Percentiles rank a stretch among this genome's conserved stretches.
Evolutionary conservation across 2,113 vertebrate genomes (phyloP).

Genomic region (Cinclus cinclus): DNA sequence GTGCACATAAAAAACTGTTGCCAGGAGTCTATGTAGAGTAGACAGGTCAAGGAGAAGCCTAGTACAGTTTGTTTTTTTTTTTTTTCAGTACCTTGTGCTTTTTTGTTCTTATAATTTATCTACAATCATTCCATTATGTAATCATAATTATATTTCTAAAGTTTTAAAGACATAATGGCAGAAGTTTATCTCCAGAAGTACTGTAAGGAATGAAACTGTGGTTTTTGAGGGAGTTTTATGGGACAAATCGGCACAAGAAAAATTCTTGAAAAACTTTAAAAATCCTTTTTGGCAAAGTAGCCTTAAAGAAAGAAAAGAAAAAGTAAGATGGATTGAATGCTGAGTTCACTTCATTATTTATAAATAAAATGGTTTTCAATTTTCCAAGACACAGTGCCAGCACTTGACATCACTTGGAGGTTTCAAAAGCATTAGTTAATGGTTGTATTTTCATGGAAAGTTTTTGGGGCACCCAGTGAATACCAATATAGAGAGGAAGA

Average conservation of each 20-base stretch:
- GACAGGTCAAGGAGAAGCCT: background rate
- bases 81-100: background rate
- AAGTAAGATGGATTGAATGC: background rate
- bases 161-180: background rate
- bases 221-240: background rate
- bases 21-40: background rate
- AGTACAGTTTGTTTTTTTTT: background rate
- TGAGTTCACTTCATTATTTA: background rate
- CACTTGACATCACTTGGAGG: background rate
- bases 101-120: background rate
- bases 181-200: background rate
- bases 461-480: background rate
- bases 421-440: background rate
- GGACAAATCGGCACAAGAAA: background rate
- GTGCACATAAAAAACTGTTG: background rate
- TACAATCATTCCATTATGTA: background rate
- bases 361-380: background rate
- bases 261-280: background rate
- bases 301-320: background rate
- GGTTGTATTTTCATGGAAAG: background rate
- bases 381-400: background rate
- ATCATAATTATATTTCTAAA: background rate
- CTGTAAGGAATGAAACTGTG: background rate
- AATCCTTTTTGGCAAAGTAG: background rate
- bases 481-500: background rate